Evolutionary conservation across 2,888 invertebrate genomes (phyloP).

Genomic region (Allacma fusca): DNA sequence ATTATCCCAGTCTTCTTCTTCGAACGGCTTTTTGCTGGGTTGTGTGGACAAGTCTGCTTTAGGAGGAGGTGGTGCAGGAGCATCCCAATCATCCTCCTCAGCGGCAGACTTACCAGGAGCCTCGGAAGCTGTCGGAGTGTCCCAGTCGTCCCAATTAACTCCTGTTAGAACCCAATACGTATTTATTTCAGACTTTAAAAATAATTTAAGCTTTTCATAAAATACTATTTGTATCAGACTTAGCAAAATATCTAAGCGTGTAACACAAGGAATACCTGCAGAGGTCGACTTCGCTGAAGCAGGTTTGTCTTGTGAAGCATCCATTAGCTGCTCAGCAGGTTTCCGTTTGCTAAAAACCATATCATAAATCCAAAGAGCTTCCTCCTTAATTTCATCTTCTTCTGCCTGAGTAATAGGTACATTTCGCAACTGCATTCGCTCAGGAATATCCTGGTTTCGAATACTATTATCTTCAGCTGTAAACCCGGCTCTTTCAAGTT

Average conservation of each 20-base stretch:
- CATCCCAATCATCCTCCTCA: slow-evolving; percentile 55
- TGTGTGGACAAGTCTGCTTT: neutral
- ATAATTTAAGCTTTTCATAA: no score
- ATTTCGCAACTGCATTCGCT: slow-evolving; percentile 89
- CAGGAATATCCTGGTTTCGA: slow-evolving; percentile 86
- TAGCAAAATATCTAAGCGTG: neutral
- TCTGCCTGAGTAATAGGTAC: slow-evolving; percentile 84
- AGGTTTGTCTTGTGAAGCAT: neutral
- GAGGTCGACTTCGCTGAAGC: neutral
- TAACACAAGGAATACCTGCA: neutral
- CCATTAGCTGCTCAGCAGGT: neutral
- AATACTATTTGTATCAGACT: no score
- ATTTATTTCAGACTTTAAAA: no score
- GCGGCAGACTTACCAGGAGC: slow-evolving; percentile 39
- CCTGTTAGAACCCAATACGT: no score
- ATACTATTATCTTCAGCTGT: slow-evolving; percentile 93
- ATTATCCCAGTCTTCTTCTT: slow-evolving; percentile 44
- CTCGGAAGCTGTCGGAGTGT: slow-evolving; percentile 23
- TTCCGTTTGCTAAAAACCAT: slow-evolving; percentile 78
- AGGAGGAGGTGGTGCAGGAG: slow-evolving; percentile 7
- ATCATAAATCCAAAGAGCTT: slow-evolving; percentile 97
- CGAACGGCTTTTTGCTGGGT: neutral
- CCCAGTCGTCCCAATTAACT: slow-evolving; percentile 48
- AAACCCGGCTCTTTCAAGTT: slow-evolving; percentile 93
- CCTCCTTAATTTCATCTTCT: slow-evolving; percentile 88